These are phyloP conservation scores for Zosterops hypoxanthus DNA, from an alignment of 2,113 vertebrate genomes.

Conservation along the genomic window DNA sequence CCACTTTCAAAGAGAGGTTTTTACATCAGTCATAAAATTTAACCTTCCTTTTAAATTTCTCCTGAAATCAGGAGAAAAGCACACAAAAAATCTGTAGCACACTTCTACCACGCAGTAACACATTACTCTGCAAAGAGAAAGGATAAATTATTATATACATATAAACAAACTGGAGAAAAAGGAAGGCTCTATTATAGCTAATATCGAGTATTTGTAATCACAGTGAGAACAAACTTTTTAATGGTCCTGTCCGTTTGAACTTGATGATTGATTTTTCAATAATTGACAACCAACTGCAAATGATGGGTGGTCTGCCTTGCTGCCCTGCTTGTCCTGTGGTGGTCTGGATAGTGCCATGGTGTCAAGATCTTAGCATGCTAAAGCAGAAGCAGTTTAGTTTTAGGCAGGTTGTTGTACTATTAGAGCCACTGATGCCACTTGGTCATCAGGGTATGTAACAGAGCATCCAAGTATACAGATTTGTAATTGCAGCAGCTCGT, in stretches of 20 bases:
- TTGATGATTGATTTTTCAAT: background rate
- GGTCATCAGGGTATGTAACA: background rate
- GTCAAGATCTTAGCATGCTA: background rate
- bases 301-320: background rate
- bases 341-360: background rate
- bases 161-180: background rate
- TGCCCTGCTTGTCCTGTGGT: background rate
- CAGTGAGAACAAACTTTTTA: rapidly evolving
- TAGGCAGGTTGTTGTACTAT: background rate
- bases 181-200: background rate
- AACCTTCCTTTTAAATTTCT: background rate
- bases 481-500: background rate
- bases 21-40: background rate
- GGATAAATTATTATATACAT: background rate
- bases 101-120: background rate
- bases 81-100: background rate
- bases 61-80: background rate
- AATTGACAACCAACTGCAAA: background rate
- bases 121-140: background rate
- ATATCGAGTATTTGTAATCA: background rate
- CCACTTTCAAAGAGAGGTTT: background rate
- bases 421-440: background rate
- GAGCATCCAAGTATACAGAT: background rate
- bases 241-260: background rate
- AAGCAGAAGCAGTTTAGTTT: background rate